Evolutionary conservation across 37 sponge, comb jelly and placozoan genomes (phyloP).

Genomic region (Beroe forskalii): DNA sequence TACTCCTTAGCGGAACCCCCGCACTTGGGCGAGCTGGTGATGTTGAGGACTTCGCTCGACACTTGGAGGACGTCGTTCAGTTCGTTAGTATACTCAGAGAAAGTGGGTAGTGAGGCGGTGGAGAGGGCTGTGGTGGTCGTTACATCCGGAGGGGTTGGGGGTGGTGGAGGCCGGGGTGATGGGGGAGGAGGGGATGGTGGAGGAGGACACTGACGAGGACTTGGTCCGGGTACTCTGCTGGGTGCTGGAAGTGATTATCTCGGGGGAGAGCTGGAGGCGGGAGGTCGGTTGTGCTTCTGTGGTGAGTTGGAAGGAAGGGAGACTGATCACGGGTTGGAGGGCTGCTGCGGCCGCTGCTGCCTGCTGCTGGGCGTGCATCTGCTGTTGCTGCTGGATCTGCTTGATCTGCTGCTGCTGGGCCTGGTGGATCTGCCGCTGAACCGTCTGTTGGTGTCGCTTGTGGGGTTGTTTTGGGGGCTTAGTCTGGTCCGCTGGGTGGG

Average conservation of each 20-base stretch:
- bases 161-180: neutral
- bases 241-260: neutral
- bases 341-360: too few species aligned
- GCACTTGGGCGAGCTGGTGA: constrained; percentile 52
- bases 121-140: neutral
- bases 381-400: constrained; percentile 56
- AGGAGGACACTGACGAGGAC: neutral
- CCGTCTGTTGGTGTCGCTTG: neutral
- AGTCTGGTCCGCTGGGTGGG: neutral
- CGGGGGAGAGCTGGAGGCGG: neutral
- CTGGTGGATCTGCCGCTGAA: constrained; percentile 42
- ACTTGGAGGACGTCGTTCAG: constrained; percentile 60
- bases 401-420: constrained; percentile 57
- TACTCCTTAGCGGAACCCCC: neutral
- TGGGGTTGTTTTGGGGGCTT: neutral
- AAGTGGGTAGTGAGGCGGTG: neutral
- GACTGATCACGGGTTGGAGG: constrained; percentile 30
- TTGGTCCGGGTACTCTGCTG: neutral
- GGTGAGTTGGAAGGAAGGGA: constrained; percentile 6
- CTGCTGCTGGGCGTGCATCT: constrained; percentile 19
- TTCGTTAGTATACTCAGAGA: constrained; percentile 62
- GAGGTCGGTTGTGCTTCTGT: neutral
- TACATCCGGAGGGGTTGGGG: neutral
- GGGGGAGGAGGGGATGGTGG: constrained; percentile 14
- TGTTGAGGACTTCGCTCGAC: constrained; percentile 59